A percentile compares a stretch with the other conserved stretches of the same genome.
Evolutionary conservation across 2,888 invertebrate genomes (phyloP).

Genomic region (Hirtodrosophila trivittata): DNA sequence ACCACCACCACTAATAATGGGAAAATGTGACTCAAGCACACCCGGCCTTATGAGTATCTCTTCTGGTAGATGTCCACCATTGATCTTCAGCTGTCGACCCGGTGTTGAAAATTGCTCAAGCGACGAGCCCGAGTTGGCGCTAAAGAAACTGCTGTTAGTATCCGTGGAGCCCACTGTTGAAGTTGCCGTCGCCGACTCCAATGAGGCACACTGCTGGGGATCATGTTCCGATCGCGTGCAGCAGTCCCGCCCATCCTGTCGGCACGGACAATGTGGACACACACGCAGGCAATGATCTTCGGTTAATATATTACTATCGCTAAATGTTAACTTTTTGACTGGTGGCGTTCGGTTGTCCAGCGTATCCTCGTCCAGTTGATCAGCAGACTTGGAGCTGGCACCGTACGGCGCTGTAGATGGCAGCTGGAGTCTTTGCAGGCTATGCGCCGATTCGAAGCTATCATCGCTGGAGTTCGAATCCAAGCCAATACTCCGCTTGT

Average conservation of each 20-base stretch:
- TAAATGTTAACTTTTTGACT: constrained; percentile 82
- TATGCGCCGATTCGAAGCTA: constrained; percentile 80
- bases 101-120: constrained; percentile 75
- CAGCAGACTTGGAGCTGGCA: constrained; percentile 85
- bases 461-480: constrained; percentile 85
- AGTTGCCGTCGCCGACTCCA: neutral
- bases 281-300: constrained; percentile 76
- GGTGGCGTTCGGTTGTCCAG: constrained; percentile 56
- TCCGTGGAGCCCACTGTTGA: constrained; percentile 77
- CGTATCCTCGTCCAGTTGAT: constrained; percentile 85
- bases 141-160: constrained; percentile 83
- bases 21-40: constrained; percentile 84
- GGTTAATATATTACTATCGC: constrained; percentile 82
- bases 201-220: constrained; percentile 65
- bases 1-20: constrained; percentile 61
- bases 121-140: constrained; percentile 83
- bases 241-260: constrained; percentile 66
- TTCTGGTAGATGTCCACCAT: constrained; percentile 44
- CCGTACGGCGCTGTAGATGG: constrained; percentile 37
- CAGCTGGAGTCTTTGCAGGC: constrained; percentile 64
- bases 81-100: constrained; percentile 35
- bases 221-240: constrained; percentile 76
- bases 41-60: constrained; percentile 78
- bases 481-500: constrained; percentile 83
- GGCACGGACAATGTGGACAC: constrained; percentile 82